Base-by-base conservation (phyloP, 2,797 vertebrate genomes). In the Neopelma chrysocephalum region DNA sequence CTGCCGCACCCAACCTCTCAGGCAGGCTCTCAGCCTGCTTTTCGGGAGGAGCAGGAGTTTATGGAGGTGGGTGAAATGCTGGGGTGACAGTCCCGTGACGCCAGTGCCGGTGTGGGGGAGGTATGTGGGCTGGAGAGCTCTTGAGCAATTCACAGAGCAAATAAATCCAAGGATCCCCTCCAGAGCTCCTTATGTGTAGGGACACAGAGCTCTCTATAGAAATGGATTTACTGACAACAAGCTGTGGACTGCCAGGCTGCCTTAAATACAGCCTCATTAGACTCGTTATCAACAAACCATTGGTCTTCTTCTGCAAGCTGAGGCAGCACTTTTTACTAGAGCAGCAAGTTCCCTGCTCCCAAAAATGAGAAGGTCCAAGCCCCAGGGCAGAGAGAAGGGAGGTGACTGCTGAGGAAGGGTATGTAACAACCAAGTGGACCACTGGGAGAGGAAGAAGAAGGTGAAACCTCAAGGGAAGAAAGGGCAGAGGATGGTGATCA, bases 261-360 rank as follows among this genome's bases (percentile, higher is more conserved):
- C 70, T 96, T 88, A 94, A 91, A 90, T 82, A 73, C 62, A 66
- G 70, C 81, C 89, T 92, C 85, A 83, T 96, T 89, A 95, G 84
- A 81, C 66, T 92, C 4, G 0, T 94, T 93, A 76, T 77, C 89
- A 95, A 68, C 77, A 93, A 93, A 34, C 45, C 79, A 58, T 92
- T 90, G 0, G 8, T 84, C 83, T 89, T 34, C 72, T 86, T 53
- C 40, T 70, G 56, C 75, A 72, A 93, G 83, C 86, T 91, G 73
- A 92, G 78, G 48, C 81, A 93, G 85, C 77, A 80, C 15, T 82
- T 93, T 36, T n/a, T 58, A 77, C 76, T 43, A 20, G 0, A 27
- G 31, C 56, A 75, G 65, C 56, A 69, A 82, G 57, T 65, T 47
- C 31, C 29, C 27, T 80, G 54, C 50, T 87, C 88, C 70, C 85